phyloP scores from a whole-genome alignment of 2,113 vertebrate genomes.

The Ciconia stormi region DNA sequence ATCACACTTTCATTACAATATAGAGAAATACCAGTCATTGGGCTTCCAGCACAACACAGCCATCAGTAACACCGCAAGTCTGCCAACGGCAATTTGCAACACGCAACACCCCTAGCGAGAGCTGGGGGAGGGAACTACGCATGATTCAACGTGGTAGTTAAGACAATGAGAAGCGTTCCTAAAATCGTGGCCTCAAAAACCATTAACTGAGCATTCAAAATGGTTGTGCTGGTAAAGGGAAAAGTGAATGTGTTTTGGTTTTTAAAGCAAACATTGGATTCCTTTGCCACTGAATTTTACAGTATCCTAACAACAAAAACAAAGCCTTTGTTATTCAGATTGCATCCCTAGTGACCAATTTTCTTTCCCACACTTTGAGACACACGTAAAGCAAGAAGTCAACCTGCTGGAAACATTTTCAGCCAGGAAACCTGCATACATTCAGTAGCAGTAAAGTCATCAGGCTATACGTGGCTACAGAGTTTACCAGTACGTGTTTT shows the following conservation, averaged over 20 bases:
- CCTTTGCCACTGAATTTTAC: fast-evolving
- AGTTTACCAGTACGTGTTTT: background rate
- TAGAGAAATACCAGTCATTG: background rate
- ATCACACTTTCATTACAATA: background rate
- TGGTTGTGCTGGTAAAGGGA: fast-evolving
- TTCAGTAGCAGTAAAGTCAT: no score
- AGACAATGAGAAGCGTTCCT: background rate
- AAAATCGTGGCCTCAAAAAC: background rate
- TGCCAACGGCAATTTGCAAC: background rate
- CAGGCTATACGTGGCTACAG: fast-evolving
- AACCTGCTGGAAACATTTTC: fast-evolving
- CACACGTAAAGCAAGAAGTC: fast-evolving
- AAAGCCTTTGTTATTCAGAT: no score
- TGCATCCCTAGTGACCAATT: fast-evolving
- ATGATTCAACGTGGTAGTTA: no score
- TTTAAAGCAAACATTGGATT: background rate
- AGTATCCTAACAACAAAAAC: background rate
- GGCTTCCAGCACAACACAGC: background rate
- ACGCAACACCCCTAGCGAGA: no score
- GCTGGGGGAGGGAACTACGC: no score
- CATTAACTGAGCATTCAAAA: background rate
- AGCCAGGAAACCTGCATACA: background rate
- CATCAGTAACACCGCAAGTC: fast-evolving
- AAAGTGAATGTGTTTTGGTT: background rate
- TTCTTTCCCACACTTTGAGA: background rate